These are phyloP conservation scores for Lottia gigantea DNA, from an alignment of 2,888 invertebrate genomes.

Conservation along the genomic window DNA sequence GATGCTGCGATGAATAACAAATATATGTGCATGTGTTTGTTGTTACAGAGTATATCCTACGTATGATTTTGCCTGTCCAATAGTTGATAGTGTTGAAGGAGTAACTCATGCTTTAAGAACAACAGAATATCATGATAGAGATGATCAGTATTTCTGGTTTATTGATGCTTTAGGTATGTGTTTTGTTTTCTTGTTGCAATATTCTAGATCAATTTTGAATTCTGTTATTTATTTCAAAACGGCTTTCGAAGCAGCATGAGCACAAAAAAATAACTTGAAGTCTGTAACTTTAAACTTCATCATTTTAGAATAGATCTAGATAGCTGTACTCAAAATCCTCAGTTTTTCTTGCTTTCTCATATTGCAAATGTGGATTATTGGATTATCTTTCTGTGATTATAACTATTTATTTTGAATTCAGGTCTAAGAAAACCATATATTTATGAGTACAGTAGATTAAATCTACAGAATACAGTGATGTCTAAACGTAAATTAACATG, in stretches of 20 bases:
- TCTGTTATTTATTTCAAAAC: no score
- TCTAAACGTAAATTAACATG: constrained; percentile 97
- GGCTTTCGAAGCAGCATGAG: no score
- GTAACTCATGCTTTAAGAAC: constrained; percentile 98
- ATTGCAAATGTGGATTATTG: no score
- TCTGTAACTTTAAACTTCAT: no score
- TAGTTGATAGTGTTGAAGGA: constrained; percentile 96
- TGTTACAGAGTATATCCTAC: constrained; percentile 93
- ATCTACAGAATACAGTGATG: constrained; percentile 97
- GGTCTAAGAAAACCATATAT: constrained; percentile 85
- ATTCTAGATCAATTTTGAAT: neutral
- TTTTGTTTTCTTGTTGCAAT: neutral
- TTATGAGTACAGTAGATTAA: constrained; percentile 95
- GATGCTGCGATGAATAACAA: no score
- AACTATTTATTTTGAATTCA: constrained; percentile 27
- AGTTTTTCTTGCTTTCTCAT: no score
- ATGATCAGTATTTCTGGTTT: constrained; percentile 96
- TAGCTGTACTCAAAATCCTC: no score
- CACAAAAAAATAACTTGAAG: no score
- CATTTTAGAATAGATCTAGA: no score
- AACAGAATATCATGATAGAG: constrained; percentile 95
- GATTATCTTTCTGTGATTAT: no score
- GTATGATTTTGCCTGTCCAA: constrained; percentile 99
- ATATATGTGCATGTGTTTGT: constrained; percentile 14
- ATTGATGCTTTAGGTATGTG: constrained; percentile 64